Percentiles rank a stretch among this genome's conserved stretches.
Evolutionary conservation across 2,797 vertebrate genomes (phyloP).

Genomic region (Avahi laniger): DNA sequence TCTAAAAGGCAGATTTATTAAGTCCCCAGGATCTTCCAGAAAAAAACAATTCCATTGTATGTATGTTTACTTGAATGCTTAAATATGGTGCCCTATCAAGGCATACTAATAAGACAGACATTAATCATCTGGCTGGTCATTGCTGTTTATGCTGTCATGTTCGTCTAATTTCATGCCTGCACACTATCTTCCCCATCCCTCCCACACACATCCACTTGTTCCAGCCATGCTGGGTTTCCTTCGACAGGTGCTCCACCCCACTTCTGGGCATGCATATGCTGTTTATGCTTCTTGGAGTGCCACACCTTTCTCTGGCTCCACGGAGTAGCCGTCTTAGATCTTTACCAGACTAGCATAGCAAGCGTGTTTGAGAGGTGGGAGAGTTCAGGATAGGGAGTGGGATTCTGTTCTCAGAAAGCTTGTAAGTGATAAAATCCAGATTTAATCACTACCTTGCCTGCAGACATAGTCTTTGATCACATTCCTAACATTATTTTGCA

Average conservation of each 20-base stretch:
- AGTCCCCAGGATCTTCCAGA: too few species aligned
- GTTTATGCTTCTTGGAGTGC: neutral
- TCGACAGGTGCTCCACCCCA: too few species aligned
- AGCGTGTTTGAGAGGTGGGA: too few species aligned
- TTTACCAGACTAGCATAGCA: neutral
- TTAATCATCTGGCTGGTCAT: neutral
- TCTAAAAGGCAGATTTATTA: neutral
- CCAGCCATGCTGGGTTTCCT: neutral
- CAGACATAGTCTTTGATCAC: neutral
- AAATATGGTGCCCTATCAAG: too few species aligned
- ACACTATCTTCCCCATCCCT: too few species aligned
- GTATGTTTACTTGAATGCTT: neutral
- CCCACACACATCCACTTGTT: rapidly evolving
- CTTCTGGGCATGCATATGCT: neutral
- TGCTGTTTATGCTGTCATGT: neutral
- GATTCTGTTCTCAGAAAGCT: neutral
- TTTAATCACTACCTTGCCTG: neutral
- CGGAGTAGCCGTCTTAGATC: neutral
- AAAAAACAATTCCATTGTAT: neutral
- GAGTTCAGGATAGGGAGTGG: neutral
- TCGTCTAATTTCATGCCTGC: neutral
- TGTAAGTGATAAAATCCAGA: neutral
- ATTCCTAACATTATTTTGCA: neutral
- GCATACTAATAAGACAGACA: neutral
- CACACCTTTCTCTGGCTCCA: neutral